Evolutionary conservation across 1,140 invertebrate genomes (phyloP), one percentile per base, ranked within the genome.

Genomic region (Rhyzopertha dominica): DNA sequence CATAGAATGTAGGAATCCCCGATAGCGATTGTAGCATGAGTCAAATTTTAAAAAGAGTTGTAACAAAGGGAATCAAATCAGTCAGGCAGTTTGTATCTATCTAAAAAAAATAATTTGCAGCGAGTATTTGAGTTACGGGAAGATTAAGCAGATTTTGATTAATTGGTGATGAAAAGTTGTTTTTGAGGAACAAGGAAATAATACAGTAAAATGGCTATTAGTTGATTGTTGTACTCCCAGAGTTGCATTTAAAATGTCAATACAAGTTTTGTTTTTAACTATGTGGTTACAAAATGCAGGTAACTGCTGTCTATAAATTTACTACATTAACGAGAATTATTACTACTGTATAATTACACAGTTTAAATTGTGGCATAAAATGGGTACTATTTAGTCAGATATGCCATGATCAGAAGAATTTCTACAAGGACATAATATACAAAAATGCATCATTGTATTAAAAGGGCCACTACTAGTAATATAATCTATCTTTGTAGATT

Each of bases 401-500:
- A 25, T 25, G 24, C n/a, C 24, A 25, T 25, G 24, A n/a, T 25
- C 24, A n/a, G 7, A 25, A 25, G n/a, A 25, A 25, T 7, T n/a
- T 25, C 24, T 25, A 7, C 24, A n/a, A n/a, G n/a, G n/a, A n/a
- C n/a, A n/a, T 25, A 7, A 25, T n/a, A 25, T 25, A 25, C 8
- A 8, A 8, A 8, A 8, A n/a, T 26, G 25, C 25, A n/a, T 8
- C n/a, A 8, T 26, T 26, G n/a, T 8, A 8, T 26, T 26, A 8
- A n/a, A 8, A 8, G 25, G 25, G 25, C 8, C 25, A 8, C n/a
- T 8, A 26, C n/a, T 26, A 8, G n/a, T 26, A 8, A n/a, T 8
- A 26, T 26, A 26, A 26, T 26, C 25, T 26, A 26, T 12, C 16
- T 32, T 32, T 32, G 5, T 5, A 32, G 7, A 32, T 19, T 23